phyloP scores from a whole-genome alignment of 2,797 vertebrate genomes.

The Oreochromis grahami region DNA sequence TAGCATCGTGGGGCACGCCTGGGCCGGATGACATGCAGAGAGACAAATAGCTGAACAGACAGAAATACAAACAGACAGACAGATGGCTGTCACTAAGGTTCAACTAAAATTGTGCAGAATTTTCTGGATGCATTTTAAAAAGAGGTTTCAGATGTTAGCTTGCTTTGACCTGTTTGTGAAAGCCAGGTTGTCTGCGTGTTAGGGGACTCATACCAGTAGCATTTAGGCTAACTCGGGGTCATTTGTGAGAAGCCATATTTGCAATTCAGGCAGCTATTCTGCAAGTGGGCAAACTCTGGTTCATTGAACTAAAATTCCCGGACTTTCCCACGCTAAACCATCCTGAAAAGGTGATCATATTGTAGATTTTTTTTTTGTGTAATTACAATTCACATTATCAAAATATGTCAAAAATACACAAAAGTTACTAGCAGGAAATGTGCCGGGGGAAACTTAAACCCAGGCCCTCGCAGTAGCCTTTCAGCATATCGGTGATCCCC shows the following conservation, averaged over 20 bases:
- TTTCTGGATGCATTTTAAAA: background rate
- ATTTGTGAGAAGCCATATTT: background rate
- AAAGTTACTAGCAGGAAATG: background rate
- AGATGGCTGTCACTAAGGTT: background rate
- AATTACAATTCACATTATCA: background rate
- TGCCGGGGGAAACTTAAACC: background rate
- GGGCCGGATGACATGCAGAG: background rate
- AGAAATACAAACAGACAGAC: background rate
- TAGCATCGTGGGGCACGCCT: slow-evolving; percentile 43
- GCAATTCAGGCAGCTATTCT: background rate
- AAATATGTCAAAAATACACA: background rate
- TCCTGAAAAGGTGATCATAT: background rate
- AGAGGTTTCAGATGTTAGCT: background rate
- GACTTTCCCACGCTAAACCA: background rate
- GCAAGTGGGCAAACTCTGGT: background rate
- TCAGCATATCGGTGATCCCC: background rate
- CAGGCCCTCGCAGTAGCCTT: background rate
- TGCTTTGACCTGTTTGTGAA: background rate
- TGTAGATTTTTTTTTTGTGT: background rate
- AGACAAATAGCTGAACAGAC: background rate
- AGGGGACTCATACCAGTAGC: background rate
- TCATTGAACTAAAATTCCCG: background rate
- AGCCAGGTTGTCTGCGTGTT: background rate
- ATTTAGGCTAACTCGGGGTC: background rate
- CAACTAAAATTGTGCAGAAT: background rate